These are phyloP conservation scores for Mystacides longicornis DNA, from an alignment of 2,888 invertebrate genomes.

Conservation along the genomic window DNA sequence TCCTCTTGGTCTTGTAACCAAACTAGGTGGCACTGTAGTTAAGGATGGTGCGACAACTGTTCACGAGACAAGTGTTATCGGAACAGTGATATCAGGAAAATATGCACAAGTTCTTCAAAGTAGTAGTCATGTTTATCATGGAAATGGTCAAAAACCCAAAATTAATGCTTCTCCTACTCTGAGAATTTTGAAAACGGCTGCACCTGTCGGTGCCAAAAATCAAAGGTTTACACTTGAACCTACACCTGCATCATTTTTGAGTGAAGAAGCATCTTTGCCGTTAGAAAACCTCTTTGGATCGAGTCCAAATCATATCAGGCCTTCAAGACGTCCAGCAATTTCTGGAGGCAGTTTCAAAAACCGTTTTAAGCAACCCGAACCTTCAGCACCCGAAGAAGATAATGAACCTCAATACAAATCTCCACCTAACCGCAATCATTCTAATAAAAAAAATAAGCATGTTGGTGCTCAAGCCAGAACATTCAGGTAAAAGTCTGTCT, in stretches of 20 bases:
- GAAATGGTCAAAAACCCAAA: constrained; percentile 50
- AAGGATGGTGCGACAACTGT: constrained; percentile 77
- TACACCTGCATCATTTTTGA: constrained; percentile 50
- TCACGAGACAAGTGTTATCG: constrained; percentile 83
- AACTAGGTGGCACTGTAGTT: constrained; percentile 75
- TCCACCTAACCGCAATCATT: constrained; percentile 15
- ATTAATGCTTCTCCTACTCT: constrained; percentile 60
- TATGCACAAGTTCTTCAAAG: constrained; percentile 83
- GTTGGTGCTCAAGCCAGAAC: constrained; percentile 38
- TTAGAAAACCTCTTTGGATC: constrained; percentile 50
- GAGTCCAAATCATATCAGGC: constrained; percentile 41
- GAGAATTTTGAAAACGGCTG: constrained; percentile 70
- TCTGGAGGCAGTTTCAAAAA: constrained; percentile 51
- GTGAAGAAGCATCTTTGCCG: constrained; percentile 49
- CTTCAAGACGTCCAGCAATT: constrained; percentile 46
- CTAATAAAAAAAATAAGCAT: constrained; percentile 43
- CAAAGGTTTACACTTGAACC: constrained; percentile 58
- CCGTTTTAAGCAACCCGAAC: constrained; percentile 41
- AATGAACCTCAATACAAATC: constrained; percentile 18
- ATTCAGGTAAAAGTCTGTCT: constrained; percentile 41
- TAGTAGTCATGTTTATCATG: constrained; percentile 59
- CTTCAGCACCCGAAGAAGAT: constrained; percentile 40
- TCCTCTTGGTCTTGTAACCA: constrained; percentile 75
- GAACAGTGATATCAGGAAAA: constrained; percentile 80
- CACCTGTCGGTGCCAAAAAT: constrained; percentile 51